phyloP scores from a whole-genome alignment of 2,113 vertebrate species.

The Hemibagrus wyckioides region DNA sequence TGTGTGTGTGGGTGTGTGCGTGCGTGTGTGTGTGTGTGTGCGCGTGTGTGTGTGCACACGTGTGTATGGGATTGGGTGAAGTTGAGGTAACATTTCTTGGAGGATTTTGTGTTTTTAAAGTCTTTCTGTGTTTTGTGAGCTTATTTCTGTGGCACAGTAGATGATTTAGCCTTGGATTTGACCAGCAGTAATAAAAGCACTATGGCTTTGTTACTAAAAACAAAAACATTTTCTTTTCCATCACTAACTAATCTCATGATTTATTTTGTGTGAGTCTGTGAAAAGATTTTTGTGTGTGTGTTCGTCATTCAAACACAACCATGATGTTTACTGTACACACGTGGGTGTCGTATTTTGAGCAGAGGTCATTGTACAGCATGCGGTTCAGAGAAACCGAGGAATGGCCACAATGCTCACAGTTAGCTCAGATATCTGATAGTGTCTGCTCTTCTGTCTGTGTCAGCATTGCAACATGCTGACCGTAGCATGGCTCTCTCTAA shows the following conservation, averaged over 20 bases:
- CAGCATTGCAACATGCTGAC: conserved; percentile 34
- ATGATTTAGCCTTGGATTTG: not conserved
- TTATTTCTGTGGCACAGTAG: not conserved
- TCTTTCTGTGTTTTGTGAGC: not conserved
- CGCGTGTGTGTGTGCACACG: too few relatives aligned
- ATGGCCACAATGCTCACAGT: not conserved
- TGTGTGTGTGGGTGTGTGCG: too few relatives aligned
- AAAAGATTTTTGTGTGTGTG: not conserved
- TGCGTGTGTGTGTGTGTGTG: conserved; percentile 18
- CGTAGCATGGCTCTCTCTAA: conserved; percentile 2
- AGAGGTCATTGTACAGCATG: conserved; percentile 6
- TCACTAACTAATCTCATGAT: not conserved
- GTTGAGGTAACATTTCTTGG: not conserved
- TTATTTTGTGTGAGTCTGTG: not conserved
- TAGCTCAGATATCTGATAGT: conserved; percentile 38
- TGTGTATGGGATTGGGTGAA: not conserved
- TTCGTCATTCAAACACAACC: conserved; percentile 4
- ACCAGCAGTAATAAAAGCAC: not conserved
- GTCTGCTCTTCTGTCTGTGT: conserved; percentile 14
- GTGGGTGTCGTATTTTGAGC: not conserved
- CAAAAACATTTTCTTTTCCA: not conserved
- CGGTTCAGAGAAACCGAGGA: not conserved
- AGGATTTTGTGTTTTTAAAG: conserved; percentile 7
- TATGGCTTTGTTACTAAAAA: not conserved
- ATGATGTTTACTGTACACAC: conserved; percentile 30